phyloP scores from a whole-genome alignment of 2,888 invertebrate species.

The Eueremaeus valkanovi region DNA sequence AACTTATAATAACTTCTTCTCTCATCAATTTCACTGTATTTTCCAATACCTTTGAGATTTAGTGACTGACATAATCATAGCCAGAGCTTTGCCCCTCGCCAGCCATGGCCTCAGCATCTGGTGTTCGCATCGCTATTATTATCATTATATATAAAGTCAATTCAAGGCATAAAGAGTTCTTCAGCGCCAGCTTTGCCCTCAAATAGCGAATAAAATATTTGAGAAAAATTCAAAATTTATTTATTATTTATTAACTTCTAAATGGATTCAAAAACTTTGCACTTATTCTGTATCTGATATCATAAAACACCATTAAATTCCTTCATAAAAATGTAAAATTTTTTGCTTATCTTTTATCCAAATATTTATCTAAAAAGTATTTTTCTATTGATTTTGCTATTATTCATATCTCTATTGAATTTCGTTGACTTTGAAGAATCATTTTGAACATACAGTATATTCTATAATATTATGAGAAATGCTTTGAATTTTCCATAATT shows the following conservation, averaged over 20 bases:
- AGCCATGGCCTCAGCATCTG: neutral
- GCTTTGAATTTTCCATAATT: conserved; percentile 15
- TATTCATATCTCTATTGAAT: neutral
- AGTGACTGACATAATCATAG: no score
- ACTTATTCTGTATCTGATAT: neutral
- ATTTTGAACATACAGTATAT: neutral
- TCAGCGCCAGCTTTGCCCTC: neutral
- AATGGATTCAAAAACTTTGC: no score
- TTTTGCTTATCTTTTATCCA: neutral
- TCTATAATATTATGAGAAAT: neutral
- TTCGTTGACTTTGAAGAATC: no score
- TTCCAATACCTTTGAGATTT: no score
- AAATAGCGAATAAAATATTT: neutral
- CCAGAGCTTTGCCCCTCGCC: no score
- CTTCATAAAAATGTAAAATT: neutral
- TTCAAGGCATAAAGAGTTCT: neutral
- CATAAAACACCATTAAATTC: neutral
- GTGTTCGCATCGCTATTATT: neutral
- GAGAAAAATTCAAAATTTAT: no score
- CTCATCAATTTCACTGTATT: no score
- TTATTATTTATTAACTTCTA: no score
- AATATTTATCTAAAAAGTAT: neutral
- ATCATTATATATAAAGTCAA: neutral
- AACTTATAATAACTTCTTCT: no score
- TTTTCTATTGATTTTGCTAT: neutral